These are phyloP conservation scores for Nomia melanderi DNA, from an alignment of 1,140 invertebrate species.

Conservation along the genomic window DNA sequence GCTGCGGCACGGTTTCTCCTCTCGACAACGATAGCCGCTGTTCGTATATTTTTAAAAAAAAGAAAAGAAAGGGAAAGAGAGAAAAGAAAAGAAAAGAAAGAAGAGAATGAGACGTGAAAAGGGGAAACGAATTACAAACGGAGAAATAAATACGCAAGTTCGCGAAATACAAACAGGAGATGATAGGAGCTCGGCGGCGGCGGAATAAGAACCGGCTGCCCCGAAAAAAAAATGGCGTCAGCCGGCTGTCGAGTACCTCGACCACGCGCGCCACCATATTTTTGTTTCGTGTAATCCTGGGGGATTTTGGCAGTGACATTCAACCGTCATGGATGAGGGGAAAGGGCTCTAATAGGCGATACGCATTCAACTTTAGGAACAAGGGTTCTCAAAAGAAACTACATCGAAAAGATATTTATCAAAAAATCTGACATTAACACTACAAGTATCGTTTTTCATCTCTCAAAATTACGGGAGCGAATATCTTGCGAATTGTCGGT, in stretches of 20 bases:
- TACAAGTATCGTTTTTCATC: too few species aligned
- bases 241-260: slow-evolving; percentile 4
- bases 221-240: slow-evolving; percentile 1
- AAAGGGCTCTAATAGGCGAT: slow-evolving; percentile 49
- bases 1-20: slow-evolving; percentile 12
- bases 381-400: too few species aligned
- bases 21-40: slow-evolving; percentile 27
- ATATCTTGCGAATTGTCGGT: too few species aligned
- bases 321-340: slow-evolving; percentile 78
- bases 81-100: too few species aligned
- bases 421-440: too few species aligned
- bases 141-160: slow-evolving; percentile 49
- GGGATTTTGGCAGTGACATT: slow-evolving; percentile 80
- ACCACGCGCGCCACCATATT: slow-evolving; percentile 26
- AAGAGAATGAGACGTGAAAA: too few species aligned
- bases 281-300: slow-evolving; percentile 62
- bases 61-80: too few species aligned
- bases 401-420: too few species aligned
- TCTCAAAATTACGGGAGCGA: too few species aligned
- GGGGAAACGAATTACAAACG: slow-evolving; percentile 25
- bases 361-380: too few species aligned
- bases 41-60: too few species aligned
- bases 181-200: slow-evolving; percentile 14
- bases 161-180: slow-evolving; percentile 21
- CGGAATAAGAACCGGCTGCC: background rate